These are phyloP conservation scores for Lamellibrachia luymesi DNA, from an alignment of 1,140 invertebrate species.

Conservation along the genomic window DNA sequence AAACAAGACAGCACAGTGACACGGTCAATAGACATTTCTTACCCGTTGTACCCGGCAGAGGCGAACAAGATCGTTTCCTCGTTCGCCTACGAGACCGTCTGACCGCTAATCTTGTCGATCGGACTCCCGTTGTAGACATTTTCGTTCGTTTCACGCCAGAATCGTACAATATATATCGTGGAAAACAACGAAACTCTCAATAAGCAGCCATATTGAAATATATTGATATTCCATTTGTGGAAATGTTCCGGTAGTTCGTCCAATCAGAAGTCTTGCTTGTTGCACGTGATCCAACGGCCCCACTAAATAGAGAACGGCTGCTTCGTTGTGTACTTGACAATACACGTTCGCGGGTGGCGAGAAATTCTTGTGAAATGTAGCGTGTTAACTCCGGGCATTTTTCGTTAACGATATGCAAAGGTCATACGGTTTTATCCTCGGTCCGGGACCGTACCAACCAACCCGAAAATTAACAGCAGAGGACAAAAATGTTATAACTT, in stretches of 20 bases:
- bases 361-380: constrained; percentile 1
- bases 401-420: neutral
- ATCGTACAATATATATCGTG: neutral
- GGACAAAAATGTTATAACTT: neutral
- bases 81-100: constrained; percentile 14
- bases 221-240: constrained; percentile 5
- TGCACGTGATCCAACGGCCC: constrained; percentile 2
- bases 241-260: constrained; percentile 1
- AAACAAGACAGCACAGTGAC: neutral
- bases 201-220: constrained; percentile 5
- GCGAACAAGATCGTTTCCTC: constrained; percentile 10
- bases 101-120: constrained; percentile 1
- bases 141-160: neutral
- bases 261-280: neutral
- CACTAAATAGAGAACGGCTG: neutral
- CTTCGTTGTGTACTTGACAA: neutral
- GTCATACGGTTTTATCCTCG: neutral
- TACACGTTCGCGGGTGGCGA: neutral
- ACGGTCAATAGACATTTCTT: neutral
- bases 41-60: constrained; percentile 8
- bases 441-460: neutral
- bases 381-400: neutral
- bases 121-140: constrained; percentile 3
- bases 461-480: neutral
- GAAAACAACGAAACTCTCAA: neutral